phyloP scores from a whole-genome alignment of 2,113 vertebrate genomes.

The Accipiter virgatus region DNA sequence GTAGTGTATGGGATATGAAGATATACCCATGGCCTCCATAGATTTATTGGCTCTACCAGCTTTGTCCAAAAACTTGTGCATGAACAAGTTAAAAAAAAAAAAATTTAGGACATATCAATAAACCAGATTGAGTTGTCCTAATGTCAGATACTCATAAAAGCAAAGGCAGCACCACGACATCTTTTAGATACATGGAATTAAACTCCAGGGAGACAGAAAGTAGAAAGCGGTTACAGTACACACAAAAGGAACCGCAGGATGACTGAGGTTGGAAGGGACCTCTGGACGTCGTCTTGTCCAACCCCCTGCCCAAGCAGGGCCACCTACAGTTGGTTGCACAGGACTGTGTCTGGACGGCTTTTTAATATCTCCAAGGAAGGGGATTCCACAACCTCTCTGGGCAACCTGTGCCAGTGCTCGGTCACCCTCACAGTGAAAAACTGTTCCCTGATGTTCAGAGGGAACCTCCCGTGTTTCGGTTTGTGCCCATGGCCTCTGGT shows the following conservation, averaged over 20 bases:
- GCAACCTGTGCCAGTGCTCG: background rate
- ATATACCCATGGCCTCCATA: background rate
- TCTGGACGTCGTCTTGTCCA: background rate
- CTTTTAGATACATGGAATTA: background rate
- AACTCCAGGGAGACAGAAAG: background rate
- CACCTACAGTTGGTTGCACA: background rate
- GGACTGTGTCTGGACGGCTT: background rate
- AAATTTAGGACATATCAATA: background rate
- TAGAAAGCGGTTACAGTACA: background rate
- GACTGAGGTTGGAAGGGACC: background rate
- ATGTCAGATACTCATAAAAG: background rate
- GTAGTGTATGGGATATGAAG: background rate
- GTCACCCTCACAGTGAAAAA: background rate
- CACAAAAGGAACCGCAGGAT: background rate
- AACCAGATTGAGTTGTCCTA: background rate
- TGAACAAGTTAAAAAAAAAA: background rate
- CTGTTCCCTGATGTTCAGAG: background rate
- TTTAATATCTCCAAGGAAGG: background rate
- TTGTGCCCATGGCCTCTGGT: fast-evolving
- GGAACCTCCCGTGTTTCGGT: background rate
- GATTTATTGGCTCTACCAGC: background rate
- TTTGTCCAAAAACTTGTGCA: background rate
- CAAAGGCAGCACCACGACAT: background rate
- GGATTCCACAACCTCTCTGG: background rate
- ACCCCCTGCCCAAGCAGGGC: background rate